A percentile compares a stretch with the other conserved stretches of the same genome.
These are phyloP conservation scores for Tenebrosternarchus preto DNA, from an alignment of 2,113 vertebrate species.

Conservation along the genomic window DNA sequence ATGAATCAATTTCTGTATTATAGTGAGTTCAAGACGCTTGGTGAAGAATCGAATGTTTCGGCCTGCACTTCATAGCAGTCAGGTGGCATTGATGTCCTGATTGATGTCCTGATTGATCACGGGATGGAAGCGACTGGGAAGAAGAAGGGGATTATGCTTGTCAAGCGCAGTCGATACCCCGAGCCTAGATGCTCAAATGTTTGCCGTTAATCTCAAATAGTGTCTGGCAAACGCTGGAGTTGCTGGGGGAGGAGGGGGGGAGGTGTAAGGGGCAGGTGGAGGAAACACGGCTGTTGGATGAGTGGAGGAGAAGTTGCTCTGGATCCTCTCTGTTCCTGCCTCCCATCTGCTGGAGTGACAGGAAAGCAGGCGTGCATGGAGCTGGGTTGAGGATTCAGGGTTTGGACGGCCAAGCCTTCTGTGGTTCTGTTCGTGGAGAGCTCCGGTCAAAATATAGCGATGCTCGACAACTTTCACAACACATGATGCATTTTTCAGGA, in stretches of 20 bases:
- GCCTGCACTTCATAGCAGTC: conserved; percentile 85
- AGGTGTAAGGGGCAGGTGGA: too few species aligned
- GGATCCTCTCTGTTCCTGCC: conserved; percentile 47
- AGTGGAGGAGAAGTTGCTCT: conserved; percentile 54
- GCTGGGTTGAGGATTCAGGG: conserved; percentile 66
- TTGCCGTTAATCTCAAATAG: conserved; percentile 81
- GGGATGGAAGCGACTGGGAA: conserved; percentile 85
- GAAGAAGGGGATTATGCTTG: conserved; percentile 87
- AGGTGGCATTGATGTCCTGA: conserved; percentile 85
- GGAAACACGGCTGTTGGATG: conserved; percentile 62
- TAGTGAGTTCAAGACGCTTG: conserved; percentile 81
- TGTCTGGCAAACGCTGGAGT: conserved; percentile 78
- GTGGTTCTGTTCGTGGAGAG: too few species aligned
- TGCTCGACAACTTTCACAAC: too few species aligned
- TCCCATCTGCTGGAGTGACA: conserved; percentile 68
- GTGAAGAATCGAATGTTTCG: conserved; percentile 80
- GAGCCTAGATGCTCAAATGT: conserved; percentile 80
- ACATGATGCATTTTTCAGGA: too few species aligned
- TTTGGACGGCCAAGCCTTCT: conserved; percentile 41
- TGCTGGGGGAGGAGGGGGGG: too few species aligned
- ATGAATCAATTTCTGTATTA: conserved; percentile 87
- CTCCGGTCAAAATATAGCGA: too few species aligned
- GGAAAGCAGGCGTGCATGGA: conserved; percentile 66
- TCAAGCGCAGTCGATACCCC: conserved; percentile 80
- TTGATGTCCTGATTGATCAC: conserved; percentile 90